These are phyloP conservation scores for Samia ricini DNA, from an alignment of 1,140 invertebrate species.

Conservation along the genomic window DNA sequence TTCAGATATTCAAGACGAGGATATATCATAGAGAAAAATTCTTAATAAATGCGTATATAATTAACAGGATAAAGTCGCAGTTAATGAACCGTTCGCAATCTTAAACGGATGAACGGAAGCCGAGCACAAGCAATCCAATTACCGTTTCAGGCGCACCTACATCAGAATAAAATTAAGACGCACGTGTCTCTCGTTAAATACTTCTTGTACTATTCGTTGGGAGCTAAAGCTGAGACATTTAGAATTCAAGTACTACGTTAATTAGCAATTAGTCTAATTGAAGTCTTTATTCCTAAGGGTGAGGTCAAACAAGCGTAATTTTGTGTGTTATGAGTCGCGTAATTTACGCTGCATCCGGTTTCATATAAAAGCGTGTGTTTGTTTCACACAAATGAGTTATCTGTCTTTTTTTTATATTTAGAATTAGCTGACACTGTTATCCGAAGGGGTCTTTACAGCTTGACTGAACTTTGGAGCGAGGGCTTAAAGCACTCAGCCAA, in stretches of 20 bases:
- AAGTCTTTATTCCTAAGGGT: neutral
- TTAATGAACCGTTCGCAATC: constrained; percentile 64
- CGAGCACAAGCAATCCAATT: constrained; percentile 65
- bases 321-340: no score
- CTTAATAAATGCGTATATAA: constrained; percentile 44
- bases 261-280: neutral
- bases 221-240: neutral
- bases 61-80: constrained; percentile 57
- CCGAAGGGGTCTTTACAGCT: no score
- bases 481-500: no score
- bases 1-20: no score
- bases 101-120: constrained; percentile 70
- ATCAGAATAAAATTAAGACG: constrained; percentile 63
- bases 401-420: no score
- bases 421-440: no score
- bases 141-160: constrained; percentile 58
- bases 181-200: constrained; percentile 35
- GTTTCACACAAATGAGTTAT: no score
- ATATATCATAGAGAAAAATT: constrained; percentile 28
- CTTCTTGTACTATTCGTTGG: constrained; percentile 6
- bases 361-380: no score
- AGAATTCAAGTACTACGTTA: neutral
- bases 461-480: no score
- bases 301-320: no score
- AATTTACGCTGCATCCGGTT: no score